A percentile compares a stretch with the other conserved stretches of the same genome.
phyloP scores from a whole-genome alignment of 2,113 vertebrate genomes.

The Psammodynastes pulverulentus region DNA sequence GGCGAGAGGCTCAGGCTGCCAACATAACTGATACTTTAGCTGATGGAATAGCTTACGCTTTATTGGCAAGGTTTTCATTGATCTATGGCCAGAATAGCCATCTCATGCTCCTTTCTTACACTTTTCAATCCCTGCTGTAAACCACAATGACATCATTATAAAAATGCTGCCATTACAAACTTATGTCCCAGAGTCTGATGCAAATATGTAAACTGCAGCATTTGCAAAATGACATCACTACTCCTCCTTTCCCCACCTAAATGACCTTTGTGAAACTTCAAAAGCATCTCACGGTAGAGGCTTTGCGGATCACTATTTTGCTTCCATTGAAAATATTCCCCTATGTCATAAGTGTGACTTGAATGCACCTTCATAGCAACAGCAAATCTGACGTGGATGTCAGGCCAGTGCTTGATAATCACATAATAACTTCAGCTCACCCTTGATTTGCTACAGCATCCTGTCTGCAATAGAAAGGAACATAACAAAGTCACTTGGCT shows the following conservation, averaged over 20 bases:
- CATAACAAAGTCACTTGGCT: not conserved
- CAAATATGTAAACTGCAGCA: not conserved
- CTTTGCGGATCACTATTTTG: not conserved
- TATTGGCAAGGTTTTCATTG: not conserved
- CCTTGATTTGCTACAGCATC: not conserved
- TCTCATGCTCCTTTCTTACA: not conserved
- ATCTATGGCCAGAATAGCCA: not conserved
- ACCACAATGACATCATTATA: not conserved
- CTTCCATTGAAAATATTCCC: not conserved
- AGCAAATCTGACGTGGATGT: not conserved
- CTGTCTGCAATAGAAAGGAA: not conserved
- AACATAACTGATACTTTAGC: not conserved
- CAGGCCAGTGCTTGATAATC: not conserved
- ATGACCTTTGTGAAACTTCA: not conserved
- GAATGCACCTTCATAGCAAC: not conserved
- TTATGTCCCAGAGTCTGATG: not conserved
- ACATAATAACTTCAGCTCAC: not conserved
- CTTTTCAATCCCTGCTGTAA: not conserved
- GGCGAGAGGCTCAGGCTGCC: not conserved
- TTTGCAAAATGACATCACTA: not conserved
- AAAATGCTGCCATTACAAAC: not conserved
- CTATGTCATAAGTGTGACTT: not conserved
- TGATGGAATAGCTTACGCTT: not conserved
- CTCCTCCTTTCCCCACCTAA: not conserved
- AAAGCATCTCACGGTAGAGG: not conserved